Evolutionary conservation across 2,113 vertebrate genomes (phyloP).

Genomic region (Eidolon helvum): DNA sequence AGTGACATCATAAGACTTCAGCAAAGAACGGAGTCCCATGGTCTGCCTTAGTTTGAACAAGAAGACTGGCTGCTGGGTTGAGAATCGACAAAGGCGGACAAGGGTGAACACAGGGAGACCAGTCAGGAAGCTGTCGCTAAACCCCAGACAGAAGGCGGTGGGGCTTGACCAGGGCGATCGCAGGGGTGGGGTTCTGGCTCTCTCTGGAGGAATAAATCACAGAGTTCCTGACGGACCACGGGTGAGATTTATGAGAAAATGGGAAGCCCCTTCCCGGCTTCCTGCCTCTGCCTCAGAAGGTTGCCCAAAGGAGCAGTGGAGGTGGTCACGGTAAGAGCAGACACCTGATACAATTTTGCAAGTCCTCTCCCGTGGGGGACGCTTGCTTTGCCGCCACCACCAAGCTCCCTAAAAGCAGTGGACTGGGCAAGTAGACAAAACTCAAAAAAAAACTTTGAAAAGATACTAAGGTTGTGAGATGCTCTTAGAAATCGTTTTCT

Average conservation of each 20-base stretch:
- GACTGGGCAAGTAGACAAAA: neutral
- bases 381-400: neutral
- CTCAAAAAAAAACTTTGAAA: neutral
- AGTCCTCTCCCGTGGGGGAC: neutral
- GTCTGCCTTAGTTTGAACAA: neutral
- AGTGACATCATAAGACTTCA: neutral
- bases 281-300: neutral
- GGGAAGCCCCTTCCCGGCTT: neutral
- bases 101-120: neutral
- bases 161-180: accelerated
- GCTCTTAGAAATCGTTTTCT: neutral
- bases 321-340: neutral
- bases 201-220: too few species aligned
- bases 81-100: neutral
- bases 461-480: neutral
- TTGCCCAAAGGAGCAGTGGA: neutral
- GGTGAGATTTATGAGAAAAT: neutral
- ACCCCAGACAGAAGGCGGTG: neutral
- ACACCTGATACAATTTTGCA: too few species aligned
- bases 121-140: neutral
- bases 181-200: neutral
- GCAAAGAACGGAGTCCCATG: accelerated
- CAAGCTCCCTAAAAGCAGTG: neutral
- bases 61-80: neutral
- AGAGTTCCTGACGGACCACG: neutral